These are phyloP conservation scores for Amblyteles armatorius DNA, from an alignment of 2,888 invertebrate species.

Conservation along the genomic window DNA sequence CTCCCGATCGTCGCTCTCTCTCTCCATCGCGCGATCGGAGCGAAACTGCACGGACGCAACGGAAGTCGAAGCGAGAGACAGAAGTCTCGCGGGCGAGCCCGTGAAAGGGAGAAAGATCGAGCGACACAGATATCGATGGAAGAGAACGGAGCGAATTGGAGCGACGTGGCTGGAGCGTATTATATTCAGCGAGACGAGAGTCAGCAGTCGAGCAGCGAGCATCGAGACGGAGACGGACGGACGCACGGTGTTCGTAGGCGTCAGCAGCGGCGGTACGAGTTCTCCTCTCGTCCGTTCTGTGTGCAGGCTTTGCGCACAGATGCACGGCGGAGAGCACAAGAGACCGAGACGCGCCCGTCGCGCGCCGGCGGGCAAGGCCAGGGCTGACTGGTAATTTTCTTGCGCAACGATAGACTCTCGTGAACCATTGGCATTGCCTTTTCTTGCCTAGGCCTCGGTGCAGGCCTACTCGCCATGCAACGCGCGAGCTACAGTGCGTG, in stretches of 20 bases:
- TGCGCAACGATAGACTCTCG: conserved; percentile 74
- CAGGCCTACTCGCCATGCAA: conserved; percentile 35
- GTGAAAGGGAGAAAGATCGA: conserved; percentile 36
- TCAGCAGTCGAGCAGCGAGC: conserved; percentile 6
- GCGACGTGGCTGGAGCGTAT: conserved; percentile 30
- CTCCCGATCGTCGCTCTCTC: conserved; percentile 16
- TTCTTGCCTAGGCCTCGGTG: conserved; percentile 30
- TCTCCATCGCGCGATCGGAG: conserved; percentile 10
- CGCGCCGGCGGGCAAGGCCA: conserved; percentile 79
- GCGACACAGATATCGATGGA: conserved; percentile 26
- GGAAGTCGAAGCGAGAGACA: conserved; percentile 32
- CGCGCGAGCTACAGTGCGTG: conserved; percentile 11
- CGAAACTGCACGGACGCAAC: conserved; percentile 14
- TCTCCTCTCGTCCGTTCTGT: conserved; percentile 40
- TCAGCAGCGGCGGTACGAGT: conserved; percentile 2
- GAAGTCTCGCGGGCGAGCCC: conserved; percentile 1
- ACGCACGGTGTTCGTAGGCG: conserved; percentile 6
- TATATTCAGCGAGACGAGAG: conserved; percentile 31
- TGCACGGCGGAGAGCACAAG: conserved; percentile 36
- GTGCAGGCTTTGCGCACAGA: not conserved
- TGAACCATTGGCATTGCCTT: conserved; percentile 52
- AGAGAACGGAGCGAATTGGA: conserved; percentile 21
- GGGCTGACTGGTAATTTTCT: conserved; percentile 79
- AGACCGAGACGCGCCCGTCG: conserved; percentile 62
- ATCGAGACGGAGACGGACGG: not conserved